These are phyloP conservation scores for Hylia prasina DNA, from an alignment of 2,113 vertebrate species.

Conservation along the genomic window DNA sequence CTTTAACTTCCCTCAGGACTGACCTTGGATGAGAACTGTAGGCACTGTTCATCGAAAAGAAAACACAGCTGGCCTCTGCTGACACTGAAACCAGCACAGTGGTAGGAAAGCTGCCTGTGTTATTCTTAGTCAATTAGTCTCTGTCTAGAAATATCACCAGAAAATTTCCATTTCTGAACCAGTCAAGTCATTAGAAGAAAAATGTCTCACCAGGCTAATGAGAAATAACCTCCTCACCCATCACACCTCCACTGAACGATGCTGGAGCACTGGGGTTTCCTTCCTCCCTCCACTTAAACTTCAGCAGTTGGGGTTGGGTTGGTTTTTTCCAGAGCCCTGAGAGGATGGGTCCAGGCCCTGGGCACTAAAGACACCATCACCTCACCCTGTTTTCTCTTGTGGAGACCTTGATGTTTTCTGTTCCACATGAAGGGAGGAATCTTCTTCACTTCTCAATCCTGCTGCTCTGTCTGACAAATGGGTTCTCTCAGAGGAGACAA, in stretches of 20 bases:
- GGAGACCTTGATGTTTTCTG: background rate
- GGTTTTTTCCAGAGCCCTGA: background rate
- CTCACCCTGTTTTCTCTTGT: background rate
- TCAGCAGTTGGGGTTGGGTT: background rate
- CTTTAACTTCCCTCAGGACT: slow-evolving; percentile 2
- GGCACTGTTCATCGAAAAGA: slow-evolving; percentile 25
- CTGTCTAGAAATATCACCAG: slow-evolving; percentile 38
- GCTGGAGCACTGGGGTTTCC: background rate
- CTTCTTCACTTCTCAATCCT: background rate
- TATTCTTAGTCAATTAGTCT: slow-evolving; percentile 55
- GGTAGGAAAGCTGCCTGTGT: slow-evolving; percentile 38
- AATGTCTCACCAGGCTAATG: background rate
- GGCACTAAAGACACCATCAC: background rate
- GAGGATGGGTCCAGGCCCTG: background rate
- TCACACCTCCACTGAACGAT: background rate
- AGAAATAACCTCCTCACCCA: background rate
- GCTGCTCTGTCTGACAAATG: background rate
- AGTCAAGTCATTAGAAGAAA: slow-evolving; percentile 26
- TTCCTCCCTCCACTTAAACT: background rate
- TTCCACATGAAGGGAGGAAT: background rate
- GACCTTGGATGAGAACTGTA: slow-evolving; percentile 36
- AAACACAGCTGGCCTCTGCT: slow-evolving; percentile 60
- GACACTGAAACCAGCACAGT: slow-evolving; percentile 18
- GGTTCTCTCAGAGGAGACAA: background rate
- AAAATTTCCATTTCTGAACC: slow-evolving; percentile 14